Evolutionary conservation across 2,797 vertebrate species (phyloP).

Genomic region (Rhynchotus rufescens): DNA sequence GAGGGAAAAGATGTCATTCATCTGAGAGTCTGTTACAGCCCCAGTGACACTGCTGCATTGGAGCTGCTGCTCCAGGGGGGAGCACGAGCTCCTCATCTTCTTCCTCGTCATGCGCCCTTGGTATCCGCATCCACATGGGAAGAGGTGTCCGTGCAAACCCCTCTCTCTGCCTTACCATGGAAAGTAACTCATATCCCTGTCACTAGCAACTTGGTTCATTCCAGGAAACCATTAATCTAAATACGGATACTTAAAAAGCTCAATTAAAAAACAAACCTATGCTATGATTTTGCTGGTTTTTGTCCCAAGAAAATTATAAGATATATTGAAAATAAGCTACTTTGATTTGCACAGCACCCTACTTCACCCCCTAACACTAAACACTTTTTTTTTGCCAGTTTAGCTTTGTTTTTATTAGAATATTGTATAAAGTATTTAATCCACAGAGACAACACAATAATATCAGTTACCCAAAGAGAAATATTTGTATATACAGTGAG

Average conservation of each 20-base stretch:
- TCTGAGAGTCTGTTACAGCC: not conserved
- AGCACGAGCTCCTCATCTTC: not conserved
- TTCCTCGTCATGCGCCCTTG: not conserved
- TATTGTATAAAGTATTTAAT: conserved; percentile 27
- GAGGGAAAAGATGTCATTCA: not conserved
- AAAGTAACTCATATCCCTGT: not conserved
- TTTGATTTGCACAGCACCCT: not conserved
- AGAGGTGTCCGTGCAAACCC: not conserved
- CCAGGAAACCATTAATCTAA: not conserved
- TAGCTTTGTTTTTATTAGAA: conserved; percentile 7
- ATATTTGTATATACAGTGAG: conserved; percentile 47
- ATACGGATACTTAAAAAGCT: not conserved
- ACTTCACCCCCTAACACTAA: not conserved
- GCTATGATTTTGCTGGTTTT: not conserved
- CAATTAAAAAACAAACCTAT: not conserved
- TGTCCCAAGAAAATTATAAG: not conserved
- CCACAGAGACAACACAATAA: conserved; percentile 22
- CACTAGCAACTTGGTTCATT: not conserved
- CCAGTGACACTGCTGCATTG: not conserved
- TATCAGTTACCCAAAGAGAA: conserved; percentile 45
- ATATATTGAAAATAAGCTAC: not conserved
- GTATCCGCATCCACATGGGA: not conserved
- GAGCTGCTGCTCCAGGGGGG: not conserved
- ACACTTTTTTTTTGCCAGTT: not conserved
- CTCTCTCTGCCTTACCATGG: not conserved